phyloP scores from a whole-genome alignment of 2,888 invertebrate species.

The Corbicula japonica region DNA sequence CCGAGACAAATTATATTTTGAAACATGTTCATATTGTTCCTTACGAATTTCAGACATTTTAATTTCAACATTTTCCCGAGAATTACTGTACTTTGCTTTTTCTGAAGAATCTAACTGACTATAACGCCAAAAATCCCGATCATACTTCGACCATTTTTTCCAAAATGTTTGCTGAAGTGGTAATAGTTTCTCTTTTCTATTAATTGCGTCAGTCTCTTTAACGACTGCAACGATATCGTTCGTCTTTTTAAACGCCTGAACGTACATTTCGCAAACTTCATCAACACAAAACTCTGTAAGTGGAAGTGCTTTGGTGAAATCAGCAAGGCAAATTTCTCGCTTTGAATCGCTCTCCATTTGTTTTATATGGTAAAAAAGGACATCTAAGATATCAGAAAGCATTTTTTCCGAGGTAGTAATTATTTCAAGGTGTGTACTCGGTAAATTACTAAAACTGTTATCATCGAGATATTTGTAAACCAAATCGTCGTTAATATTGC shows the following conservation, averaged over 20 bases:
- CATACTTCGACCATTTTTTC: slow-evolving; percentile 21
- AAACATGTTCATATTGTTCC: background rate
- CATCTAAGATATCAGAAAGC: slow-evolving; percentile 3
- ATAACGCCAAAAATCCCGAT: background rate
- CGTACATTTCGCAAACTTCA: background rate
- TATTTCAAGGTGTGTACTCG: slow-evolving; percentile 3
- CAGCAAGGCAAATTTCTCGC: background rate
- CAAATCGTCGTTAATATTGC: background rate
- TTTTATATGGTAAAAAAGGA: background rate
- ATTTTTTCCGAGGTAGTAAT: background rate
- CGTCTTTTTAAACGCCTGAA: background rate
- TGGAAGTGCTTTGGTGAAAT: slow-evolving; percentile 1
- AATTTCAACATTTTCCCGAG: background rate
- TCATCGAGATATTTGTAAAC: background rate
- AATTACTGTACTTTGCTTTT: background rate
- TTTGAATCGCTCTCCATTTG: background rate
- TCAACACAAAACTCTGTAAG: background rate
- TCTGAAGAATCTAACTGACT: background rate
- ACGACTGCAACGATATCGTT: background rate
- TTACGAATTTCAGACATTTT: background rate
- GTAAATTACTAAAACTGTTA: too few species aligned
- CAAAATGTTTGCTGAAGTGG: slow-evolving; percentile 13
- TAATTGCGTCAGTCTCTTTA: background rate
- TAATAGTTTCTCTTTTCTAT: background rate
- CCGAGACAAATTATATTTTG: background rate